phyloP scores from a whole-genome alignment of 2,113 vertebrate genomes.

The Sebastes schlegelii region DNA sequence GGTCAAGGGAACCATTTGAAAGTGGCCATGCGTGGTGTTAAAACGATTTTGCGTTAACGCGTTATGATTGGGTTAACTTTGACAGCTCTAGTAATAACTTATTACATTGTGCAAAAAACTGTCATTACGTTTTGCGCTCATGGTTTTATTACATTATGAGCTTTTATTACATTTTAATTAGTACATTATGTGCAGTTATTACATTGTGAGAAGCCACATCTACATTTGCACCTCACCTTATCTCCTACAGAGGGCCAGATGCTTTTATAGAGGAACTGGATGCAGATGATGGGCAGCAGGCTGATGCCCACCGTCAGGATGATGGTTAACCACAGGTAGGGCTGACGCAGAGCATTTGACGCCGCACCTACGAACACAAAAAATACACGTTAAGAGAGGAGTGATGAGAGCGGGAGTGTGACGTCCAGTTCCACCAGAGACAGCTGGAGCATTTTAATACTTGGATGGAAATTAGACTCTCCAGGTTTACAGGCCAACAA shows the following conservation, averaged over 20 bases:
- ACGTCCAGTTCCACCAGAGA: not conserved
- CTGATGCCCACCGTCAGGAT: conserved; percentile 90
- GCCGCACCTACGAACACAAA: conserved; percentile 85
- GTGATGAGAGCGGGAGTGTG: too few relatives aligned
- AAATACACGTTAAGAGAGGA: not conserved
- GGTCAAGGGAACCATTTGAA: too few relatives aligned
- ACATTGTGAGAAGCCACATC: too few relatives aligned
- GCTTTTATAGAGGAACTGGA: conserved; percentile 90
- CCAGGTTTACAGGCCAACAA: not conserved
- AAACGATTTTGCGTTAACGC: too few relatives aligned
- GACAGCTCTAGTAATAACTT: too few relatives aligned
- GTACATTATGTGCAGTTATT: too few relatives aligned
- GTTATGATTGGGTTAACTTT: too few relatives aligned
- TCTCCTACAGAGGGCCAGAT: conserved; percentile 91
- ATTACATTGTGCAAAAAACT: too few relatives aligned
- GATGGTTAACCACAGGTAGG: conserved; percentile 97
- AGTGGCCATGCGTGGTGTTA: too few relatives aligned
- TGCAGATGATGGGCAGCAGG: conserved; percentile 90
- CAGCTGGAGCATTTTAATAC: not conserved
- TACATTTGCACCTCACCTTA: conserved; percentile 80
- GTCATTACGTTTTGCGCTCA: too few relatives aligned
- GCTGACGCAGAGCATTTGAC: conserved; percentile 92
- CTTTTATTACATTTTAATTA: too few relatives aligned
- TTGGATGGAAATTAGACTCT: not conserved
- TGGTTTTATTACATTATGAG: too few relatives aligned